A percentile compares a stretch with the other conserved stretches of the same genome.
Evolutionary conservation across 2,888 invertebrate species (phyloP).

Genomic region (Pasiphila rectangulata): DNA sequence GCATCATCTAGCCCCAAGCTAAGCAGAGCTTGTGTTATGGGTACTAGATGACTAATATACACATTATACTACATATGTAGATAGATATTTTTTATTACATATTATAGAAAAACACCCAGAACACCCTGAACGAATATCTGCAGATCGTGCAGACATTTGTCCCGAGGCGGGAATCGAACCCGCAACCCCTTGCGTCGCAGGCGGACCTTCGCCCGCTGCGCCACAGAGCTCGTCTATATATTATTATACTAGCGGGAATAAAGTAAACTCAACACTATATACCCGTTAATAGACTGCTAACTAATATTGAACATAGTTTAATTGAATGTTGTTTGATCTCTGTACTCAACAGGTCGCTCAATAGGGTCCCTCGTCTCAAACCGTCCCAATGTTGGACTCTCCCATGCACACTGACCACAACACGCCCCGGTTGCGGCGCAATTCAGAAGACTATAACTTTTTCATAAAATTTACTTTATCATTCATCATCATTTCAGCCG

Average conservation of each 20-base stretch:
- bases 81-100: no score
- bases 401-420: slow-evolving; percentile 37
- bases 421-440: slow-evolving; percentile 34
- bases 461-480: no score
- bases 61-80: no score
- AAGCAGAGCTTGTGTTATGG: no score
- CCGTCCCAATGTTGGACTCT: slow-evolving; percentile 27
- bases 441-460: not conserved
- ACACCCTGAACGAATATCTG: no score
- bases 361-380: slow-evolving; percentile 16
- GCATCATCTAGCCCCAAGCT: no score
- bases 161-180: not conserved
- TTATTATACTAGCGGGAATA: not conserved
- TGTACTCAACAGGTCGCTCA: slow-evolving; percentile 41
- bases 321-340: not conserved
- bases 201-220: not conserved
- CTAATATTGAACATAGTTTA: not conserved
- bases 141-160: no score
- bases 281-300: no score
- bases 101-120: no score
- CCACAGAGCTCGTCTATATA: not conserved
- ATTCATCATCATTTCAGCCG: no score
- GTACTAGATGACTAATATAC: no score
- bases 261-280: no score
- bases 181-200: not conserved